These are phyloP conservation scores for Therioaphis trifolii DNA, from an alignment of 2,888 invertebrate genomes.

Conservation along the genomic window DNA sequence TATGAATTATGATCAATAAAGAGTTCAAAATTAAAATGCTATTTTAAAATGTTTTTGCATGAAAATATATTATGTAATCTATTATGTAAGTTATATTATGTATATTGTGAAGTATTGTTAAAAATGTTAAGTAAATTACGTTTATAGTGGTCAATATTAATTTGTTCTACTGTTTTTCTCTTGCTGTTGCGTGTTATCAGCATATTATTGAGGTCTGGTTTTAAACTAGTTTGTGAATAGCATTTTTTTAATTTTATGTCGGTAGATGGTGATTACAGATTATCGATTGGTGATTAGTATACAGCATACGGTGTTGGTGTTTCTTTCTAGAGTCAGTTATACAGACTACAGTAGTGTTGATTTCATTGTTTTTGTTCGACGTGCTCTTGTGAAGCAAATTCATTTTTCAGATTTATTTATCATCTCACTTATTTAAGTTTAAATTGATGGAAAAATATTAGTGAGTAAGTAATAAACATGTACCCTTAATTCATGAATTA, in stretches of 20 bases:
- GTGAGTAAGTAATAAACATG: too few species aligned
- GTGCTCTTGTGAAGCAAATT: too few species aligned
- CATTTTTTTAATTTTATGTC: slow-evolving; percentile 20
- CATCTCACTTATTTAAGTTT: not conserved
- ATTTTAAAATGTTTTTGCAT: not conserved
- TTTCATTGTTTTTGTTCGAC: slow-evolving; percentile 11
- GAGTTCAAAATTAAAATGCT: too few species aligned
- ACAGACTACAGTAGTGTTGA: not conserved
- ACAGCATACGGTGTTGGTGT: not conserved
- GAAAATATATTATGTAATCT: too few species aligned
- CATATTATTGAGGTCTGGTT: not conserved
- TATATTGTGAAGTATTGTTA: too few species aligned
- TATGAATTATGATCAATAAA: too few species aligned
- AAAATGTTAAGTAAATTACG: not conserved
- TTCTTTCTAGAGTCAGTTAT: not conserved
- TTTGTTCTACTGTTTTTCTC: not conserved
- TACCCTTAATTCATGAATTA: too few species aligned
- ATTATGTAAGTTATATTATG: too few species aligned
- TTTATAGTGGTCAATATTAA: not conserved
- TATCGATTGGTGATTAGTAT: slow-evolving; percentile 6
- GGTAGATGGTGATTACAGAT: too few species aligned
- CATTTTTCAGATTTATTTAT: not conserved
- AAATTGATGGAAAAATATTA: not conserved
- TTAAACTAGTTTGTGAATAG: slow-evolving; percentile 3
- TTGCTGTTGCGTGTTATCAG: slow-evolving; percentile 22